Base-by-base conservation (phyloP, 2,888 invertebrate genomes). In the Ariolimax columbianus region DNA sequence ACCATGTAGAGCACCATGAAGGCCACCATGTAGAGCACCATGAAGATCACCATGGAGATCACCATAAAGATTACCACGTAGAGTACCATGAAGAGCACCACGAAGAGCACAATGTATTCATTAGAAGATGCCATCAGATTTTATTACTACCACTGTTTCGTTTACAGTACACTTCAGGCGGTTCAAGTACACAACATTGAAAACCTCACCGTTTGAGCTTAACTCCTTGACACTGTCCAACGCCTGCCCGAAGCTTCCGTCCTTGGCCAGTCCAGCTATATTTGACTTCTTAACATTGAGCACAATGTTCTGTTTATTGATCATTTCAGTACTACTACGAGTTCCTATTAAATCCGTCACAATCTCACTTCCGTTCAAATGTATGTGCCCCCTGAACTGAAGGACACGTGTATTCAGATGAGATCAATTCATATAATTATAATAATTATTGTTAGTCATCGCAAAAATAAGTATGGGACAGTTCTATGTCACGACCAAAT, bases 241-340 rank as follows among this genome's bases (percentile, higher is more conserved):
- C 9, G 43, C 40, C 1, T 72, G 55, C 17, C n/a, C 55, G 0
- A 75, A 30, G 30, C 17, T 14, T 23, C 40, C 43, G 9, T 82
- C 59, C 30, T 7, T 40, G 40, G 51, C 23, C 0, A 36, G 19
- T 26, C 73, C 82, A 11, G 83, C 11, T n/a, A 33, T 68, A 26
- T 78, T 83, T 4, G 68, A 78, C 40, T 83, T 83, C 77, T 77
- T 77, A 23, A 83, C 38, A 38, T 83, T 83, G 55, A 77, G 40
- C 30, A 43, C 72, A 3, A 59, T 77, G 4, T 47, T 72, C 78
- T 83, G 83, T 51, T 51, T 59, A 4, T 72, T 68, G 38, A 83
- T n/a, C 77, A 83, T 77, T 36, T 83, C 83, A 2, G 83, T 78
- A 30, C 83, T 83, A 55, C 83, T 83, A 19, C 83, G 83, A 51